These are phyloP conservation scores for Sceliomorpha sp. DNA, from an alignment of 2,888 invertebrate genomes.

Conservation along the genomic window DNA sequence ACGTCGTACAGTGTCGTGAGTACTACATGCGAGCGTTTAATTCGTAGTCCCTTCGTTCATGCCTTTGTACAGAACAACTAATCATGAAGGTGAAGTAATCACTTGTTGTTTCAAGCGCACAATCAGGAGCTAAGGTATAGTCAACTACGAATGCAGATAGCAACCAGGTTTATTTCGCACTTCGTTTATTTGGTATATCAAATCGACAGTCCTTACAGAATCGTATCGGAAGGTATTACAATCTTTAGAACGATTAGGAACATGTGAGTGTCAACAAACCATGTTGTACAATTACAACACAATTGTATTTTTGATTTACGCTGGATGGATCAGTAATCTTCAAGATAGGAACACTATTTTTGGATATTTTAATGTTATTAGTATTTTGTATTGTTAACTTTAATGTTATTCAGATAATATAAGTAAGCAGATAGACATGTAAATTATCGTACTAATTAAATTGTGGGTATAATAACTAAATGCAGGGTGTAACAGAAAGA, in stretches of 20 bases:
- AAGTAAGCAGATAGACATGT: no score
- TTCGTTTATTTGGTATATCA: constrained; percentile 5
- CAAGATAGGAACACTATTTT: no score
- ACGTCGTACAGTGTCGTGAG: not conserved
- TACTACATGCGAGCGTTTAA: constrained; percentile 7
- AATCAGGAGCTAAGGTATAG: not conserved
- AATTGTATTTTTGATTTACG: no score
- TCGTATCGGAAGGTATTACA: no score
- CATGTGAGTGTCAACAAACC: not conserved
- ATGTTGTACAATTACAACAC: constrained; percentile 3
- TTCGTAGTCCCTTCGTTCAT: constrained; percentile 11
- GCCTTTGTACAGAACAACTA: constrained; percentile 14
- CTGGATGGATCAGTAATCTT: not conserved
- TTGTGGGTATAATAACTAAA: no score
- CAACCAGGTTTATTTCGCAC: constrained; percentile 3
- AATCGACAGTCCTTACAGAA: no score
- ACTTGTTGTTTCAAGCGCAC: constrained; percentile 1
- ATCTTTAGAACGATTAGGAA: no score
- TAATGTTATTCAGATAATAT: no score
- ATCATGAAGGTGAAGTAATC: constrained; percentile 8
- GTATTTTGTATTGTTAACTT: no score
- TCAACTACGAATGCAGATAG: constrained; percentile 6
- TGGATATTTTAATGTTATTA: no score
- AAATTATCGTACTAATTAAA: no score
- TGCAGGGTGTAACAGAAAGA: no score